Evolutionary conservation across 1,140 invertebrate species (phyloP), one percentile per base, ranked within the genome.

Genomic region (Conus ventricosus): DNA sequence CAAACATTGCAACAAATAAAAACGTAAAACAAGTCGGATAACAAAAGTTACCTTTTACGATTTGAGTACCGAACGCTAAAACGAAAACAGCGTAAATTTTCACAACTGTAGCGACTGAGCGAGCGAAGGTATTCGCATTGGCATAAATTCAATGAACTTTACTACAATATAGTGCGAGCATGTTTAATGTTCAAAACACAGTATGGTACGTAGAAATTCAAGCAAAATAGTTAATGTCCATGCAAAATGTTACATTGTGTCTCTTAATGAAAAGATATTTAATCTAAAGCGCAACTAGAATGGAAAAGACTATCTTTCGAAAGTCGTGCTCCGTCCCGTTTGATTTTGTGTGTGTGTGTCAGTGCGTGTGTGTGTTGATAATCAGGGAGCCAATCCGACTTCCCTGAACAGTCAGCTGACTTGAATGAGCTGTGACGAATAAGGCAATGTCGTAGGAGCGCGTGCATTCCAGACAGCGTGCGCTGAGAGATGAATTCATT

Each of bases 381-480:
- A 57, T 71, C 67, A 57, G 7, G 11, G 27, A 76, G 60, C 90
- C 90, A 91, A 89, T 91, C 88, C 89, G n/a, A 82, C 39, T 27
- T 27, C n/a, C 27, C 78, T 13, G 86, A 76, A 60, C 23, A 88
- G 86, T 92, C 92, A 92, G 90, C 90, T 92, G 92, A 92, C 54
- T 54, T 25, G 78, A 88, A 87, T 88, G 89, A 91, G 89, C 75
- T 90, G 88, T 89, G 84, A 89, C 91, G 87, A 89, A 92, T 92
- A 92, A 88, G 92, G 92, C 90, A 91, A 92, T 92, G 89, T 91
- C 89, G 90, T 90, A 91, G 88, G 87, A 88, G 54, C 83, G 90
- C 90, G 90, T 92, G 89, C 92, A 92, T 92, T 92, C 92, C 92
- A 92, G 92, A 92, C 92, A 90, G 87, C 23, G 25, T 23, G 71